A percentile compares a stretch with the other conserved stretches of the same genome.
These are phyloP conservation scores for Sebastes miniatus DNA, from an alignment of 2,797 vertebrate species.

Conservation along the genomic window DNA sequence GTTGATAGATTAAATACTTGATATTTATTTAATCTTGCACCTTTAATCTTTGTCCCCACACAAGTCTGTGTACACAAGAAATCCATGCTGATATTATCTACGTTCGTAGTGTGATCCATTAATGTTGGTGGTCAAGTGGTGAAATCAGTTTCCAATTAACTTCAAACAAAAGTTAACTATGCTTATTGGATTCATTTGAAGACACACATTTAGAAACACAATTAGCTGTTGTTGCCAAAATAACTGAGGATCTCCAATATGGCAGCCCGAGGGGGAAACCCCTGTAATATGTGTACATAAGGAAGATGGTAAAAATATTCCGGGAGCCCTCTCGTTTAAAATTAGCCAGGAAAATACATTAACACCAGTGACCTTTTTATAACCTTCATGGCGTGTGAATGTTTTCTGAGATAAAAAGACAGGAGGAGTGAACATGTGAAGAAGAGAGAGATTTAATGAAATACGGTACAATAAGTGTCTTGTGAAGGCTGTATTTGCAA, in stretches of 20 bases:
- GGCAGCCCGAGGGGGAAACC: neutral
- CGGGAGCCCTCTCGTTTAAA: slow-evolving; percentile 14
- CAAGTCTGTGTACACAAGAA: neutral
- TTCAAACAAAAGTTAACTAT: neutral
- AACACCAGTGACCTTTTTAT: slow-evolving; percentile 6
- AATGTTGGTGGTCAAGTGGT: neutral
- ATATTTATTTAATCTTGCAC: neutral
- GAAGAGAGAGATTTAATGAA: neutral
- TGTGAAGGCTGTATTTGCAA: slow-evolving; percentile 15
- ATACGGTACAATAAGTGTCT: slow-evolving; percentile 37
- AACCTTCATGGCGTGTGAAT: slow-evolving; percentile 21
- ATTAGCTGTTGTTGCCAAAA: neutral
- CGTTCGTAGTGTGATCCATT: neutral
- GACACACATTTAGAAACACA: neutral
- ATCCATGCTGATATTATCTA: neutral
- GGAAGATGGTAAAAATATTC: slow-evolving; percentile 1
- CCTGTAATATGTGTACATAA: neutral
- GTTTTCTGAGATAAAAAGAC: neutral
- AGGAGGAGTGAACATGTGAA: neutral
- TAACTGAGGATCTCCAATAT: neutral
- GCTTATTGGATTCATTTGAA: neutral
- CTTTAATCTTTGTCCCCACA: neutral
- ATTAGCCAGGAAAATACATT: slow-evolving; percentile 17
- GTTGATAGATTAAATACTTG: neutral
- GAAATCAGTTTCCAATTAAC: neutral